A percentile compares a stretch with the other conserved stretches of the same genome.
Conservation (phyloP, 1,140 invertebrate species). For the Battus philenor region DNA sequence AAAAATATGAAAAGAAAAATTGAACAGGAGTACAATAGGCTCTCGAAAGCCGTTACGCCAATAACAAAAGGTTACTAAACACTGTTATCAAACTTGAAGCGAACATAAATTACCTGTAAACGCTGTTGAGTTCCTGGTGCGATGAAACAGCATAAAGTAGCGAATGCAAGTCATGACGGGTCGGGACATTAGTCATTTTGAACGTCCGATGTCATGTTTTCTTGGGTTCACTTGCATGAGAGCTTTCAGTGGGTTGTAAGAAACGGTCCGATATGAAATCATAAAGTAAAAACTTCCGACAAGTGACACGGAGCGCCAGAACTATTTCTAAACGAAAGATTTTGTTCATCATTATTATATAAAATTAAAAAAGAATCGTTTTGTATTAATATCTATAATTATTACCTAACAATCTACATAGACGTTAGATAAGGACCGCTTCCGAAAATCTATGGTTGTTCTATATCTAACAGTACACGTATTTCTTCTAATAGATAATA, state of each 20-base stretch:
- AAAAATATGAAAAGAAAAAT: constrained; percentile 10
- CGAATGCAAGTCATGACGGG: constrained; percentile 26
- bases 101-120: constrained; percentile 57
- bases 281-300: constrained; percentile 10
- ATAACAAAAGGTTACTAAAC: constrained; percentile 33
- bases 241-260: constrained; percentile 8
- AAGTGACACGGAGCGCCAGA: too few species aligned
- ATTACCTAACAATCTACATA: too few species aligned
- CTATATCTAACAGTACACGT: too few species aligned
- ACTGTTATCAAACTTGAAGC: constrained; percentile 39
- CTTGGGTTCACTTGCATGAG: constrained; percentile 5
- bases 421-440: too few species aligned
- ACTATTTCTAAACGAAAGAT: too few species aligned
- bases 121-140: constrained; percentile 23
- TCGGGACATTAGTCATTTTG: constrained; percentile 35
- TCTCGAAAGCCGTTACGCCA: constrained; percentile 8
- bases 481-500: too few species aligned
- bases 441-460: too few species aligned
- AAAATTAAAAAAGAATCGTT: too few species aligned
- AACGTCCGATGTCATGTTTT: constrained; percentile 27
- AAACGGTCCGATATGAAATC: constrained; percentile 6
- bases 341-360: too few species aligned
- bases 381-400: too few species aligned
- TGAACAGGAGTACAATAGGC: constrained; percentile 7
- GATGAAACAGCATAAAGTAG: constrained; percentile 39